phyloP scores from a whole-genome alignment of 1,140 invertebrate species.

The Panagrolaimus sp. region DNA sequence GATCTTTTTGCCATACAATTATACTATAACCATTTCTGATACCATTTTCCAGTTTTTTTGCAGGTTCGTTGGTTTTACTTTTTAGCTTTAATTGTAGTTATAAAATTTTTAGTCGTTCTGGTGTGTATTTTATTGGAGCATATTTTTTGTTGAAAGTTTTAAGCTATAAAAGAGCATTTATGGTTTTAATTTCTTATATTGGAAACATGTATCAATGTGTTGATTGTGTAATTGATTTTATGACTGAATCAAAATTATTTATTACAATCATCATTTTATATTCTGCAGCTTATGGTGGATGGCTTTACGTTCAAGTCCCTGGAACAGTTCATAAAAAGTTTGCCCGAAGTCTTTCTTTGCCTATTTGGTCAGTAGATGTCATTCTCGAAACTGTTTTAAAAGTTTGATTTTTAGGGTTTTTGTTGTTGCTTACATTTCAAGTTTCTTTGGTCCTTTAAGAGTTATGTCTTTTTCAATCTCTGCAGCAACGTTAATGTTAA shows the following conservation, averaged over 20 bases:
- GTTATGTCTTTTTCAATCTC: conserved; percentile 62
- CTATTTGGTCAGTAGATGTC: conserved; percentile 45
- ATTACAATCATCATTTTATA: conserved; percentile 50
- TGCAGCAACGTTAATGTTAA: conserved; percentile 59
- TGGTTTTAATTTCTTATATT: conserved; percentile 39
- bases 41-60: conserved; percentile 64
- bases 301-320: conserved; percentile 53
- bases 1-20: conserved; percentile 70
- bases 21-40: conserved; percentile 71
- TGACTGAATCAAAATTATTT: conserved; percentile 41
- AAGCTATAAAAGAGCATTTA: conserved; percentile 49
- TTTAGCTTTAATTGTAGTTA: neutral
- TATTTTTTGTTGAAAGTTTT: conserved; percentile 53
- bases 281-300: conserved; percentile 43
- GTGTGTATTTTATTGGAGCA: conserved; percentile 35
- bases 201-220: conserved; percentile 41
- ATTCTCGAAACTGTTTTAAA: neutral
- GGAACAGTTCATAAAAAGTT: conserved; percentile 53
- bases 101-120: conserved; percentile 40
- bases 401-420: conserved; percentile 42
- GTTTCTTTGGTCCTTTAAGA: conserved; percentile 61
- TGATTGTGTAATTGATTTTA: conserved; percentile 45
- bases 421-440: conserved; percentile 59
- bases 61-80: conserved; percentile 35
- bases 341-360: conserved; percentile 50